phyloP scores from a whole-genome alignment of 2,888 invertebrate species.

The Andrena chrysosceles region DNA sequence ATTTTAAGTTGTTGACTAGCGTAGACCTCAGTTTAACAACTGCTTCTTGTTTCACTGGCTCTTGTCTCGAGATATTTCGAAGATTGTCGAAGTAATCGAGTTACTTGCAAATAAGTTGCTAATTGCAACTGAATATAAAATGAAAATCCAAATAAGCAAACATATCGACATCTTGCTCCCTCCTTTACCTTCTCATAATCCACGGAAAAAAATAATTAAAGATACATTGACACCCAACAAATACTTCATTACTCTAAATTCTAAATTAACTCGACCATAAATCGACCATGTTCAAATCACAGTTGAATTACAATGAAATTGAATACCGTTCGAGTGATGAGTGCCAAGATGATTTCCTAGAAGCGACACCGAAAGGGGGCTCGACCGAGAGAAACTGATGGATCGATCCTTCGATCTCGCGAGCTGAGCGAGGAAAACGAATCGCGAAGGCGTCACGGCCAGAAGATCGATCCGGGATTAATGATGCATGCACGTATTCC shows the following conservation, averaged over 20 bases:
- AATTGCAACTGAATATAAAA: too few species aligned
- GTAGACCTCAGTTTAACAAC: too few species aligned
- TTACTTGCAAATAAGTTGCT: too few species aligned
- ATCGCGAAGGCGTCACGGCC: constrained; percentile 68
- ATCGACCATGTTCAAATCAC: neutral
- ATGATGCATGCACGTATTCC: constrained; percentile 71
- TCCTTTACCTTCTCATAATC: too few species aligned
- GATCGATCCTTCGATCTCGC: constrained; percentile 45
- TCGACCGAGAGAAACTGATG: constrained; percentile 37
- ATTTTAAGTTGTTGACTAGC: too few species aligned
- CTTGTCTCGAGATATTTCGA: neutral
- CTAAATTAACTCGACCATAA: neutral
- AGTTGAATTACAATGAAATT: constrained; percentile 29
- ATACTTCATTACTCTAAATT: constrained; percentile 1
- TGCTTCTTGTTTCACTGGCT: too few species aligned
- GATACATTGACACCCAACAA: neutral
- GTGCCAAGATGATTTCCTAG: constrained; percentile 27
- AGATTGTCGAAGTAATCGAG: neutral
- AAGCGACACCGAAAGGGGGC: constrained; percentile 18
- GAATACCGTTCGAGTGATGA: constrained; percentile 3
- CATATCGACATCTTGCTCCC: too few species aligned
- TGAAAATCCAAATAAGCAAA: too few species aligned
- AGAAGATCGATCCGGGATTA: constrained; percentile 74
- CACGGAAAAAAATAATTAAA: too few species aligned
- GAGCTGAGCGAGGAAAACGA: constrained; percentile 43